phyloP scores from a whole-genome alignment of 2,888 invertebrate species.

The Operophtera brumata region DNA sequence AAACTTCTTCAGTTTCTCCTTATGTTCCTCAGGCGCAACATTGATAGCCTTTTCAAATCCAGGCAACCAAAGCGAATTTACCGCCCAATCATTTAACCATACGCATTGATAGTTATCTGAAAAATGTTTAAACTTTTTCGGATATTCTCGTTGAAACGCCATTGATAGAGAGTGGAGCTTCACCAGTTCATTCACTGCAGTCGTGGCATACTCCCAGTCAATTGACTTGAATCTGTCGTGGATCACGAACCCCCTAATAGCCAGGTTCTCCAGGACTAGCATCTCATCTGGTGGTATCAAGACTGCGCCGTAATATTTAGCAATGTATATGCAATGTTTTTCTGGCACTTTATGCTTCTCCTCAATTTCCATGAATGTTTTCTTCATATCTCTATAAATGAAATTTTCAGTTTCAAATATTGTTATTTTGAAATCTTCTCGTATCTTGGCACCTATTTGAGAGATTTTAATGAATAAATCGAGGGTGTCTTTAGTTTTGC shows the following conservation, averaged over 20 bases:
- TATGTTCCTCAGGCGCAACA: constrained; percentile 1
- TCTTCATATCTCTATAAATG: constrained; percentile 29
- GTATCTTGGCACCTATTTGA: constrained; percentile 28
- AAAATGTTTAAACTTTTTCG: constrained; percentile 37
- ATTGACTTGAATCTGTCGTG: constrained; percentile 44
- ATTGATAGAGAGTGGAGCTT: constrained; percentile 56
- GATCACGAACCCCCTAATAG: constrained; percentile 37
- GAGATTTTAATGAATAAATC: constrained; percentile 56
- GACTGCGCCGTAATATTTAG: constrained; percentile 41
- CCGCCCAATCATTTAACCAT: constrained; percentile 4
- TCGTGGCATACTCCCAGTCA: constrained; percentile 43
- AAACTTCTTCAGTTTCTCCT: constrained; percentile 4
- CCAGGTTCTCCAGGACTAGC: constrained; percentile 42
- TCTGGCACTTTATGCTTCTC: constrained; percentile 24
- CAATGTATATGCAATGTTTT: constrained; percentile 37
- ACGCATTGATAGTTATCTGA: constrained; percentile 3
- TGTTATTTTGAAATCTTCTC: constrained; percentile 3
- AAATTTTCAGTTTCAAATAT: constrained; percentile 30
- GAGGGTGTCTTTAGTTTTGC: constrained; percentile 37
- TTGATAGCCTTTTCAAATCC: constrained; percentile 7
- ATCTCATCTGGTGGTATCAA: constrained; percentile 39
- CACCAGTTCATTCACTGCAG: constrained; percentile 41
- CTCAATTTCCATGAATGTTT: constrained; percentile 30
- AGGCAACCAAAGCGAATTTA: constrained; percentile 3
- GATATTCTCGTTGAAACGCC: constrained; percentile 43